A percentile compares a stretch with the other conserved stretches of the same genome.
Conservation (phyloP, 2,888 invertebrate species). For the Alcis repandata region DNA sequence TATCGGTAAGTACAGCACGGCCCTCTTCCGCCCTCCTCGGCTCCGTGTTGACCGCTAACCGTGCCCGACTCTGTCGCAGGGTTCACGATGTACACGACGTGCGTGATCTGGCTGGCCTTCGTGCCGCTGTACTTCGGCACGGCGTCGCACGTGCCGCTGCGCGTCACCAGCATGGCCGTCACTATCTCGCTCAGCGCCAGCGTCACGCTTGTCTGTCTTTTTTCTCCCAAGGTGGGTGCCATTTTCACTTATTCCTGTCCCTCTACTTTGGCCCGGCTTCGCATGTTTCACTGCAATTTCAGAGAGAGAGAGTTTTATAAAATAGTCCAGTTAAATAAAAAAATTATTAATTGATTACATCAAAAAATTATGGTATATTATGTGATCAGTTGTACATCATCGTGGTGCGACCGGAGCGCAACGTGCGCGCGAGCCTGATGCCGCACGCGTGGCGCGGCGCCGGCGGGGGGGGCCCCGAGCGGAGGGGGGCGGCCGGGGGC, state of each 20-base stretch:
- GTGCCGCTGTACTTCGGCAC: constrained; percentile 99
- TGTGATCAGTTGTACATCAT: constrained; percentile 72
- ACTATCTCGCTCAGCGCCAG: constrained; percentile 97
- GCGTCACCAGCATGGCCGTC: constrained; percentile 98
- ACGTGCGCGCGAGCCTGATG: constrained; percentile 74
- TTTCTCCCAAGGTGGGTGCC: constrained; percentile 97
- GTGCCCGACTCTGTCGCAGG: constrained; percentile 78
- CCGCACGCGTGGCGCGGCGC: constrained; percentile 65
- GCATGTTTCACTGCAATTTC: no score
- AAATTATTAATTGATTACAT: no score
- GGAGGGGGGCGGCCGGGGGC: constrained; percentile 62
- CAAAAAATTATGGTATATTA: no score
- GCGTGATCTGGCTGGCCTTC: constrained; percentile 98
- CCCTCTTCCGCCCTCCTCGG: no score
- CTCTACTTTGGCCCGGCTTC: no score
- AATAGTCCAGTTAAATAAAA: no score
- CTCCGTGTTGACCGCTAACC: no score
- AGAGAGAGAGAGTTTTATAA: no score
- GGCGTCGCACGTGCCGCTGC: constrained; percentile 95
- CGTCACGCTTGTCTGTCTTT: constrained; percentile 96
- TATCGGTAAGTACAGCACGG: constrained; percentile 87
- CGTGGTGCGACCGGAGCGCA: constrained; percentile 73
- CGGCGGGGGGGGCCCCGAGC: constrained; percentile 48
- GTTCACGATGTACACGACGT: constrained; percentile 99
- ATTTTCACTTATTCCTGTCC: no score